These are phyloP conservation scores for Oscheius sp. DNA, from an alignment of 2,888 invertebrate genomes.

Conservation along the genomic window DNA sequence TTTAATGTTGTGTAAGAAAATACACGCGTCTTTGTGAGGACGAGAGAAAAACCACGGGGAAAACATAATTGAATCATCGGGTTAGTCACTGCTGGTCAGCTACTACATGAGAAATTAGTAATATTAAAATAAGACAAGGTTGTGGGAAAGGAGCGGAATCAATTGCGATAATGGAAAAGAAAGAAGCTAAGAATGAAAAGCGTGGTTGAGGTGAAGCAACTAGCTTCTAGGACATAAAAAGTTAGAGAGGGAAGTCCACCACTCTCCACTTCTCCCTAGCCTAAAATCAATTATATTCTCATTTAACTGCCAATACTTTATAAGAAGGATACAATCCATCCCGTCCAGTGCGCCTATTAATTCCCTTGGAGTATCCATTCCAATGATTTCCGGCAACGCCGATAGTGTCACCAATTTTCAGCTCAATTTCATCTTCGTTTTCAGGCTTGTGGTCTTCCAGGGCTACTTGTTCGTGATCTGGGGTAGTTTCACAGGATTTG, in stretches of 20 bases:
- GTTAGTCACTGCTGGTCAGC: too few relatives aligned
- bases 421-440: constrained; percentile 70
- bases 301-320: constrained; percentile 40
- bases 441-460: constrained; percentile 56
- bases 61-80: too few relatives aligned
- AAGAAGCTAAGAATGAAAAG: too few relatives aligned
- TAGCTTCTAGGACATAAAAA: too few relatives aligned
- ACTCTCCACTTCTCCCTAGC: constrained; percentile 73
- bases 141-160: too few relatives aligned
- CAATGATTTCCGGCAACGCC: constrained; percentile 77
- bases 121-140: too few relatives aligned
- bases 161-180: too few relatives aligned
- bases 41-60: too few relatives aligned
- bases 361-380: constrained; percentile 76
- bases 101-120: too few relatives aligned
- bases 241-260: constrained; percentile 68
- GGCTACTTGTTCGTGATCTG: constrained; percentile 66
- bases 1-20: too few relatives aligned
- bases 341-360: constrained; percentile 73
- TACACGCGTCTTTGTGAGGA: too few relatives aligned
- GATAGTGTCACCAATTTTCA: constrained; percentile 74
- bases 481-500: constrained; percentile 3
- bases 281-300: constrained; percentile 68
- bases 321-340: constrained; percentile 74
- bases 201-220: too few relatives aligned